Evolutionary conservation across 1,140 invertebrate species (phyloP), one percentile per base, ranked within the genome.

Genomic region (Pseudomyrmex flavicornis): DNA sequence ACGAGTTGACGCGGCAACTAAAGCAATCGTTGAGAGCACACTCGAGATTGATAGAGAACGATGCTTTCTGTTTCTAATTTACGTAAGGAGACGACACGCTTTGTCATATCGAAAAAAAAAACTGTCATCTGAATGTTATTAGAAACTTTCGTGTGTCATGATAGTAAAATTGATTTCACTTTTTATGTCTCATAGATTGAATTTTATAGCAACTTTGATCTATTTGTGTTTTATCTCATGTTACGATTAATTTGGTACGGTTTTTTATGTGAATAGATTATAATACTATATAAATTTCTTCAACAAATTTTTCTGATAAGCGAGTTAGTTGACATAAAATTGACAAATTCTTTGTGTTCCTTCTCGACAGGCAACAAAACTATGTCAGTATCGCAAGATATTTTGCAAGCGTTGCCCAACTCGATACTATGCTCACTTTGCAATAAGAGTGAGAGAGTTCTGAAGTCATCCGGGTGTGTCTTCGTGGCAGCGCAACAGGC

Each of bases 401-500:
- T 59, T 56, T 79, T 52, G 52, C 76, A 79, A 79, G 46, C 20
- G 10, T 79, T 79, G 76, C 76, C 65, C 26, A 79, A 70, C 65
- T 69, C 76, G 65, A 69, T 52, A 79, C 69, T 70, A 22, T 44
- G 44, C 65, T 59, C 63, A 44, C 76, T 79, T 58, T 70, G 61
- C 75, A 68, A 79, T 68, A 70, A 79, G 52, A 79, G 52, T 59
- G 65, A 79, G 69, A 79, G 76, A 79, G 68, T 79, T 58, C 76
- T 59, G 65, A 79, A 79, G 54, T 68, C 76, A 79, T 79, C 76
- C 65, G 63, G 76, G 63, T 79, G 76, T 79, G 76, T 79, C 76
- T 79, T 79, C 76, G 75, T 48, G 26, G 70, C 56, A 46, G 22
- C 66, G 52, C 65, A 59, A 22, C 44, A 5, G 20, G 76, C 65